A percentile compares a stretch with the other conserved stretches of the same genome.
These are phyloP conservation scores for Phaethornis superciliosus DNA, from an alignment of 2,113 vertebrate genomes.

Conservation along the genomic window DNA sequence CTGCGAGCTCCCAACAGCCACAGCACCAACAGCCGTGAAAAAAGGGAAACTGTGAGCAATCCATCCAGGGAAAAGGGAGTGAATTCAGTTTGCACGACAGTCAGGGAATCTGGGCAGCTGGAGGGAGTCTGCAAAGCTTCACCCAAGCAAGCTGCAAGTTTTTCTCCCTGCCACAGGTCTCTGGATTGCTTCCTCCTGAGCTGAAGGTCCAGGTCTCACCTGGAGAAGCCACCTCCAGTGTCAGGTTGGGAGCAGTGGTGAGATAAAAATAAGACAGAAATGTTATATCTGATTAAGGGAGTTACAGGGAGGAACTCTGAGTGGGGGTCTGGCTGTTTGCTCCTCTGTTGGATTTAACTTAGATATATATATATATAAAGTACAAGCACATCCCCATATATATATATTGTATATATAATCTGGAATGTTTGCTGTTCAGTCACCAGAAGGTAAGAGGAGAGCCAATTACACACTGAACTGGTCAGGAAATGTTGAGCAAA, in stretches of 20 bases:
- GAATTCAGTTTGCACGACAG: neutral
- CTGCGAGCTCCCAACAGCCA: accelerated
- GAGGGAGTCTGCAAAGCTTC: neutral
- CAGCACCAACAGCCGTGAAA: neutral
- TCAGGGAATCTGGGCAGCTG: neutral
- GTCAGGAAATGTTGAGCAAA: slow-evolving; percentile 3
- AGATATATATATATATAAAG: neutral
- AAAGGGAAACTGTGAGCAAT: neutral
- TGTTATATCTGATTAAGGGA: neutral
- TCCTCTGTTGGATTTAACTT: neutral
- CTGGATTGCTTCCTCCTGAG: neutral
- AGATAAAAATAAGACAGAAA: neutral
- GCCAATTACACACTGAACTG: slow-evolving; percentile 8
- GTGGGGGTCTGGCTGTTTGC: neutral
- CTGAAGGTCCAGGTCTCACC: neutral
- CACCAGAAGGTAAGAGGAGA: neutral
- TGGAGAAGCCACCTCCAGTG: neutral
- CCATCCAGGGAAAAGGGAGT: neutral
- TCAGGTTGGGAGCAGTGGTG: neutral
- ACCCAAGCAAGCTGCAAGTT: neutral
- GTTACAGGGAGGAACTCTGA: neutral
- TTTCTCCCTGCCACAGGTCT: neutral
- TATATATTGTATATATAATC: neutral
- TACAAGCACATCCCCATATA: too few relatives aligned
- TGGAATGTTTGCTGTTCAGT: neutral